Base-by-base conservation (phyloP, 2,888 invertebrate species). In the Anticlea derivata region DNA sequence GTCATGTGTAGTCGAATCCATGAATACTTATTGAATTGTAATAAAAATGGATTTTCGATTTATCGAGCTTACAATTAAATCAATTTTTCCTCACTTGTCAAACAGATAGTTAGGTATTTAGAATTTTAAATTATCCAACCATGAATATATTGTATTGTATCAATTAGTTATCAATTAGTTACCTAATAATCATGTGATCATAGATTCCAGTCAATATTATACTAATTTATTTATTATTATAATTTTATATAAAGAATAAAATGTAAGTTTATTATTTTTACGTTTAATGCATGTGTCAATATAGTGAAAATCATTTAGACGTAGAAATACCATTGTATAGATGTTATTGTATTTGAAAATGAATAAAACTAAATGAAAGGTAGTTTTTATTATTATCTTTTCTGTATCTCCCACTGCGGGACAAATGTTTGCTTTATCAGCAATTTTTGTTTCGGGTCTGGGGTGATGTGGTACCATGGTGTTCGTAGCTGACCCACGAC, bases 291-390 rank as follows among this genome's bases (percentile, higher is more conserved):
- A 86, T 86, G 85, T 83, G 83, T 87, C 84, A 82, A 83, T 82
- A 81, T 83, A 80, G 76, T 75, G 62, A 79, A 81, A 79, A 43
- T 78, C 78, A 80, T 83, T 82, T 87, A 90, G 87, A 72, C 74
- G 88, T 88, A 88, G 89, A 73, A 68, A 65, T 80, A 84, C 80
- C 79, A 86, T 84, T 91, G 90, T 87, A 91, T 91, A 90, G 89
- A 90, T 91, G 91, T 91, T 91, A 91, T 86, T 89, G 89, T 90
- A 90, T 80, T 88, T 89, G 84, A 77, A 86, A 86, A 84, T 79
- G 75, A 89, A 89, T 87, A 87, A 89, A 89, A 83, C 60, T 49
- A 75, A 77, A 66, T 73, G 73, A 79, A 83, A 80, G 63, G 67
- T 68, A 63, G 46, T 59, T 65, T 56, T 50, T 56, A 68, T 66